Base-by-base conservation (phyloP, 1,140 invertebrate species). In the Melipona quadrifasciata region DNA sequence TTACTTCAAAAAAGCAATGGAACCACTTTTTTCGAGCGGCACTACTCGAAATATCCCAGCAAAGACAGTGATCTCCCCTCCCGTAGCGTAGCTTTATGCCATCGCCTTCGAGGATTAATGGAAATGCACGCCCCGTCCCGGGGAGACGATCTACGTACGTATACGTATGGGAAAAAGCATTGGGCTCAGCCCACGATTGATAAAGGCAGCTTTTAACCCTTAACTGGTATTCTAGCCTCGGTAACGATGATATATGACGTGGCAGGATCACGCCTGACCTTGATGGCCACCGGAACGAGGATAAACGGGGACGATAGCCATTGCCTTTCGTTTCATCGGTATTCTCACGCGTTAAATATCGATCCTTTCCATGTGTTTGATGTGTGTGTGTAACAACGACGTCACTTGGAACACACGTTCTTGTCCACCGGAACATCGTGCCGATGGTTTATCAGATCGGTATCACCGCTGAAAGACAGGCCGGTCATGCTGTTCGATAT, bases 181-280 rank as follows among this genome's bases (percentile, higher is more conserved):
- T 68, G 87, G 84, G 87, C 74, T 83, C 76, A 75, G 80, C 31
- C 74, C 14, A n/a, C 68, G 87, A 89, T 86, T 86, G 87, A 89
- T 89, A 88, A 88, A 89, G 87, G 83, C 87, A 81, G 87, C 87
- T 88, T 89, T 89, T 89, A 89, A 89, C 87, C 87, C 87, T 89
- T 89, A 89, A 88, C 87, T 89, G 87, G 84, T 88, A 86, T 88
- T 88, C 84, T 71, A 78, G 75, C 77, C 81, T 74, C 39, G 84
- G 78, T 89, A 89, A 89, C 87, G 87, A 89, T 89, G 87, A 89
- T 88, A 82, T 89, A 89, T 80, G 87, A 86, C 87, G 87, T 88
- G 87, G 86, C 87, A 78, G 72, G 87, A 88, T 88, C 87, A 86
- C 87, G 87, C 65, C 87, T 89, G 87, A 89, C 87, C 87, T 88